Evolutionary conservation across 2,888 invertebrate species (phyloP), one percentile per base, ranked within the genome.

Genomic region (Drosophila seclusa): DNA sequence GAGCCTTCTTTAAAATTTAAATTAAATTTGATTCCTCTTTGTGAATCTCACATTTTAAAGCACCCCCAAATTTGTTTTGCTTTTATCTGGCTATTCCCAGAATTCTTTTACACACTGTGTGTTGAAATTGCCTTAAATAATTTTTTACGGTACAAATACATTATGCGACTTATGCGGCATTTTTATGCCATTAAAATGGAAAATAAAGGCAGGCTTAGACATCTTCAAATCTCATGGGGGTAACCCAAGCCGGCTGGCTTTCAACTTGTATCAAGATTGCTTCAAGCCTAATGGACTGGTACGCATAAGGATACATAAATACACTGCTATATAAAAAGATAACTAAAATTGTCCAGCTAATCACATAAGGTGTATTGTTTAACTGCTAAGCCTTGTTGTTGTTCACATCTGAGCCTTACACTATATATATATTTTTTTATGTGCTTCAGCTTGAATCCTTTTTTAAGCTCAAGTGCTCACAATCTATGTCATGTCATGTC

Each of bases 1-100:
- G 58, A 59, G 66, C 71, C 74, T 83, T 73, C 63, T 84, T 78
- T 75, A 84, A 84, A 82, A 87, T 84, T 89, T 71, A 80, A 86
- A 86, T 83, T 71, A 89, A 86, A 83, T 87, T 89, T 89, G 74
- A 76, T 73, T 73, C 70, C 54, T 54, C 64, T 73, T 63, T 42
- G 66, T 29, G 53, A 45, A 53, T 36, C 61, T 54, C 45, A 52
- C 29, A 64, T 68, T 74, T 60, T 48, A 61, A 57, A 68, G 49
- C 34, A 31, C 34, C 10, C 45, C 53, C 16, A 76, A 61, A 73
- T 79, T 76, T 75, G 73, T 69, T 68, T 73, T 65, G 68, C 88
- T 67, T 55, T 82, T 84, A 87, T 87, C 62, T 70, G 67, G 50
- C 66, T 63, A 68, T 85, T 73, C 32, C 53, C 36, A 8, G 67